Base-by-base conservation (phyloP, 2,113 vertebrate species). In the Limnothrissa miodon region DNA sequence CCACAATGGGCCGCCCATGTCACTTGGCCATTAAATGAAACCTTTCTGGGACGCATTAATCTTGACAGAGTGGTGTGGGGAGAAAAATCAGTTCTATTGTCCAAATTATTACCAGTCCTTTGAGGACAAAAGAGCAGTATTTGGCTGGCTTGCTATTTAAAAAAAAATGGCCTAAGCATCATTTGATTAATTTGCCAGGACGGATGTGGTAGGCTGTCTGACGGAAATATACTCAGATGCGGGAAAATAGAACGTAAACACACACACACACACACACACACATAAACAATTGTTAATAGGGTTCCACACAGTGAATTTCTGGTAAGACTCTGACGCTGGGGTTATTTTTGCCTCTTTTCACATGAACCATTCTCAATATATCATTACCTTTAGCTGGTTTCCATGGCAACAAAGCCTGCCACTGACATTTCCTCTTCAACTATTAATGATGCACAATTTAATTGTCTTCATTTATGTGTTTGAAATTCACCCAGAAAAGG, bases 391-490 rank as follows among this genome's bases (percentile, higher is more conserved):
- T 70, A 36, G 62, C 33, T 29, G 13, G 62, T 70, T 11, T 70
- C 62, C 62, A 70, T 70, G 62, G 62, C 62, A 70, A 70, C 62
- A 70, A 29, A 70, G 62, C 62, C 62, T 36, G 62, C 33, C 29
- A 13, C 62, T 36, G 62, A 70, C 62, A 70, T 70, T 70, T 70
- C 62, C 62, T 36, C 62, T 70, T 70, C 62, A 36, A 70, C 62
- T 70, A 70, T 70, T 70, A 70, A 36, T 70, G 62, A 70, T 70
- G 59, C 62, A 70, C 62, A 70, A 66, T 70, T 70, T 70, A 36
- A 66, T 66, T 70, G 62, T 70, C 62, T 70, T 70, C 62, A 70
- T 70, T 70, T 70, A 29, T 70, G 62, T 36, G 62, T 70, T 70
- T 70, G 62, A 70, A 70, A 70, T 70, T 13, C 29, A 36, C 29